These are phyloP conservation scores for Festucalex cinctus DNA, from an alignment of 2,113 vertebrate species.

Conservation along the genomic window DNA sequence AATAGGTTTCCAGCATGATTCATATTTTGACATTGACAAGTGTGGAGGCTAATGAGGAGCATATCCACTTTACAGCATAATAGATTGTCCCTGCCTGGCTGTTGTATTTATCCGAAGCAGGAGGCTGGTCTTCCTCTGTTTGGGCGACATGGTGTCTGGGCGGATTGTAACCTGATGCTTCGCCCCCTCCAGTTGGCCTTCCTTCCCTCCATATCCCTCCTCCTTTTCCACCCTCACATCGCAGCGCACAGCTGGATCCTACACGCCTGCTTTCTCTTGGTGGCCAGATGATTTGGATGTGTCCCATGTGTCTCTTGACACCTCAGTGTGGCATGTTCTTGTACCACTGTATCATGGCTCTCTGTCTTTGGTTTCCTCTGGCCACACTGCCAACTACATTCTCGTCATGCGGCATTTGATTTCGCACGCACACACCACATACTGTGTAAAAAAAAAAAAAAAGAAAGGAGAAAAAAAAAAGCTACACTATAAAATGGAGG, in stretches of 20 bases:
- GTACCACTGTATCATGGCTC: not conserved
- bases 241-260: conserved; percentile 54
- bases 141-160: conserved; percentile 66
- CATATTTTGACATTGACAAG: conserved; percentile 9
- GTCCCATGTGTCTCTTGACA: not conserved
- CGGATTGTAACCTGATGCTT: conserved; percentile 70
- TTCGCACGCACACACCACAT: not conserved
- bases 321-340: conserved; percentile 4
- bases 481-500: not conserved
- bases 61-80: conserved; percentile 39
- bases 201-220: conserved; percentile 51
- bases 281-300: conserved; percentile 23
- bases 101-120: conserved; percentile 38
- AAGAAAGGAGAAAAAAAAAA: not conserved
- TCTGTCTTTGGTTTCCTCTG: not conserved
- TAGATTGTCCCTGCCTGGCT: conserved; percentile 49
- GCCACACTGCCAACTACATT: not conserved
- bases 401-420: not conserved
- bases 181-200: conserved; percentile 49
- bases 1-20: not conserved
- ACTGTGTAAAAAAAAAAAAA: too few species aligned
- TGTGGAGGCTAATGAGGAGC: conserved; percentile 27
- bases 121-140: conserved; percentile 54
- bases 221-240: conserved; percentile 49
- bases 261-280: conserved; percentile 38